Percentiles rank a stretch among this genome's conserved stretches.
phyloP scores from a whole-genome alignment of 1,140 invertebrate species.

The Aricia agestis region DNA sequence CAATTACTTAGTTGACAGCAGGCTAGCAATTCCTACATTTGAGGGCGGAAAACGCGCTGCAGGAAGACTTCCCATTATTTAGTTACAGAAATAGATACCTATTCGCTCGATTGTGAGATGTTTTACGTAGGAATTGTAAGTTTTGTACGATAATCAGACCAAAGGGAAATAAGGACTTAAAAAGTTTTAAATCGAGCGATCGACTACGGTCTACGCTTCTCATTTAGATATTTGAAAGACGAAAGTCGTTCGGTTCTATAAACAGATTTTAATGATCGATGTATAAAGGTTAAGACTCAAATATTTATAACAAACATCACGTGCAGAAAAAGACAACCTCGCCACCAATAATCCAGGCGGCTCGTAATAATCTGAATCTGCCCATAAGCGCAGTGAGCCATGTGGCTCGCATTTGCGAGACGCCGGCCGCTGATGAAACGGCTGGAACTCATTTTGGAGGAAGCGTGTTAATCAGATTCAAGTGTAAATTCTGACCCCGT shows the following conservation, averaged over 20 bases:
- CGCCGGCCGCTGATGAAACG: neutral
- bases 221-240: no score
- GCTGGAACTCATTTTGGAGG: neutral
- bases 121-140: neutral
- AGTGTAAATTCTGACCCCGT: conserved; percentile 7
- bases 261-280: neutral
- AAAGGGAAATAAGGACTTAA: no score
- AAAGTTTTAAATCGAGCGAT: no score
- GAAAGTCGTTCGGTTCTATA: neutral
- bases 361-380: no score
- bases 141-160: no score
- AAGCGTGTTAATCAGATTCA: conserved; percentile 2
- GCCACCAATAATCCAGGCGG: neutral
- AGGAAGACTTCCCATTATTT: conserved; percentile 69
- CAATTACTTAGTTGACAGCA: conserved; percentile 74
- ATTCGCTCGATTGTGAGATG: conserved; percentile 30
- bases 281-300: neutral
- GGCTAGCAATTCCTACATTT: conserved; percentile 74
- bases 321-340: neutral
- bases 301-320: neutral
- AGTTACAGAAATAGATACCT: conserved; percentile 58
- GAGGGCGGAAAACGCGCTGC: conserved; percentile 64
- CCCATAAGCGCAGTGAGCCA: neutral
- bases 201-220: no score
- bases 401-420: neutral